These are phyloP conservation scores for Natator depressus DNA, from an alignment of 2,113 vertebrate genomes.

Conservation along the genomic window DNA sequence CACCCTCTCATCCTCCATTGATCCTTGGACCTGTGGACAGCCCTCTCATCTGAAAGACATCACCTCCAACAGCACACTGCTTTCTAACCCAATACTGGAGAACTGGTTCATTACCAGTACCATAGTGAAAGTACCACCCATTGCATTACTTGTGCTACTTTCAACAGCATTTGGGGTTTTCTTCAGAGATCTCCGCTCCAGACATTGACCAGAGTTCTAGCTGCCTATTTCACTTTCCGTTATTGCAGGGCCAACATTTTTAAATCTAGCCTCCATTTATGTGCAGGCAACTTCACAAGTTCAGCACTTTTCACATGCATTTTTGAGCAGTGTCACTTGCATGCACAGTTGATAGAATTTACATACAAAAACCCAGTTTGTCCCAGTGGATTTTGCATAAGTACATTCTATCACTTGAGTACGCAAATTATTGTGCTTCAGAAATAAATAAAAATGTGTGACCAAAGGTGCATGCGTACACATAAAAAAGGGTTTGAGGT, in stretches of 20 bases:
- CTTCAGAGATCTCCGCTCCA: not conserved
- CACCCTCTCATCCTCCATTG: not conserved
- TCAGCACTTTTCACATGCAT: not conserved
- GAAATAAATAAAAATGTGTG: not conserved
- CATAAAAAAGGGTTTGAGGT: rapidly evolving
- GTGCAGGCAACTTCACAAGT: not conserved
- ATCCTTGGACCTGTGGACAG: not conserved
- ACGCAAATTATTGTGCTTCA: not conserved
- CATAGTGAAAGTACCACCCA: not conserved
- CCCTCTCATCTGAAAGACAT: not conserved
- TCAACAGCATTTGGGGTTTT: not conserved
- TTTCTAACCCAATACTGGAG: not conserved
- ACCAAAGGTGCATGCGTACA: not conserved
- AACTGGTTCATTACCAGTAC: not conserved
- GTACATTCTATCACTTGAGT: not conserved
- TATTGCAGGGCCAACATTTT: not conserved
- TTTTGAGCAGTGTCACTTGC: not conserved
- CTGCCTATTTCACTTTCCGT: not conserved
- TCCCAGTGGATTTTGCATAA: not conserved
- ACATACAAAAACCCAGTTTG: not conserved
- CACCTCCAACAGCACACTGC: not conserved
- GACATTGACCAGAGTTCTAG: not conserved
- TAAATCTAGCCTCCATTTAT: not conserved
- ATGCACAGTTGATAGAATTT: not conserved
- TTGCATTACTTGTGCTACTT: not conserved